Evolutionary conservation across 2,888 invertebrate species (phyloP).

Genomic region (Frankliniella intonsa): DNA sequence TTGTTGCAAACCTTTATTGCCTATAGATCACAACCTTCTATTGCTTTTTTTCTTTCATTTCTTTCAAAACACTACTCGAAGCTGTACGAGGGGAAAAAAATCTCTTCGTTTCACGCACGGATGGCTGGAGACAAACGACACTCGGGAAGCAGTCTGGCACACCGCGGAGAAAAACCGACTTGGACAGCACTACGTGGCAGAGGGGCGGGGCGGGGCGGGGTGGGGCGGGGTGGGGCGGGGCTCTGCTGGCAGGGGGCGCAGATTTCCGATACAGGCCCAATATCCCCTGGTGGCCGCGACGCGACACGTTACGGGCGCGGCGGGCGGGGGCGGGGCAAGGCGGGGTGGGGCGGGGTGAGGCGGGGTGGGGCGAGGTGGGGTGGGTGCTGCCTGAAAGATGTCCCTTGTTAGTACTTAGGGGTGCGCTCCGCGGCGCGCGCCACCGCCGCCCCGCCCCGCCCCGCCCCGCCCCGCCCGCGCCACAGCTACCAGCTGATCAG

Average conservation of each 20-base stretch:
- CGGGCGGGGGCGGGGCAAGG: neutral
- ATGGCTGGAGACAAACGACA: neutral
- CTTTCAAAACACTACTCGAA: too few relatives aligned
- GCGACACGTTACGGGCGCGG: too few relatives aligned
- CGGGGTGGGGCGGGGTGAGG: neutral
- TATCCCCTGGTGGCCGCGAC: neutral
- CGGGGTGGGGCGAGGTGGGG: neutral
- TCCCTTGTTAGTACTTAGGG: conserved; percentile 25
- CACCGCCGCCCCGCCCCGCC: neutral
- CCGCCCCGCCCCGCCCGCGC: too few relatives aligned
- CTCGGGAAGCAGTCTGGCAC: neutral
- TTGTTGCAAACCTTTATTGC: too few relatives aligned
- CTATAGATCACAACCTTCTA: too few relatives aligned
- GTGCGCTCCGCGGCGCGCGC: neutral
- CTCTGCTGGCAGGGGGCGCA: neutral
- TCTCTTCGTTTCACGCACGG: too few relatives aligned
- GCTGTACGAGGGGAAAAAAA: too few relatives aligned
- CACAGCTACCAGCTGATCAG: neutral
- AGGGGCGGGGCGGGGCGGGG: neutral
- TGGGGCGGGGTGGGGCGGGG: neutral
- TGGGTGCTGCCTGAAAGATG: conserved; percentile 21
- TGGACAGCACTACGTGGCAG: neutral
- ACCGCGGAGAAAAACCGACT: too few relatives aligned
- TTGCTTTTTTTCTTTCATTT: too few relatives aligned
- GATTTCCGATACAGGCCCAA: neutral